Conservation (phyloP, 2,113 vertebrate species). For the Dromas ardeola region DNA sequence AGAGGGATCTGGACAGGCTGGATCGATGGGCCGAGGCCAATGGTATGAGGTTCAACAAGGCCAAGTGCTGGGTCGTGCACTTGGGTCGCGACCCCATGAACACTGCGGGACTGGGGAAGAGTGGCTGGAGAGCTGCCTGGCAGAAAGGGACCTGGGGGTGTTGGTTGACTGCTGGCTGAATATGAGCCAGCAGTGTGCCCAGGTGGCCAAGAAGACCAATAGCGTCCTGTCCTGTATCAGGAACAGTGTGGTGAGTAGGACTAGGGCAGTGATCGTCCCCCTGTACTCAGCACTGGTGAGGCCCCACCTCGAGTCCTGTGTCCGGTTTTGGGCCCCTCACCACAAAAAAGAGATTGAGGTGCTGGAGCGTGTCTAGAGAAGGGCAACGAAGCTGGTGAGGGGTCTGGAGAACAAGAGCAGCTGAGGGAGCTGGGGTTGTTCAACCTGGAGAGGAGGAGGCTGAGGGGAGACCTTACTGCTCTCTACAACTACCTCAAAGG, state of each 20-base stretch:
- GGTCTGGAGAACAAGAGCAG: background rate
- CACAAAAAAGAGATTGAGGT: background rate
- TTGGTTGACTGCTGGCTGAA: background rate
- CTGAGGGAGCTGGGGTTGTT: background rate
- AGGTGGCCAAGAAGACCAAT: background rate
- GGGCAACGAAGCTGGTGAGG: background rate
- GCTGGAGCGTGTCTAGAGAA: background rate
- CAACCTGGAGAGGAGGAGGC: background rate
- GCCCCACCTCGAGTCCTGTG: too few relatives aligned
- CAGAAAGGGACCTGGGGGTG: background rate
- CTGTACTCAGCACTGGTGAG: background rate
- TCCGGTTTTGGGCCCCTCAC: background rate
- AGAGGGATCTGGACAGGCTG: background rate
- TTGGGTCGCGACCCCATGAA: background rate
- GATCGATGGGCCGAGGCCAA: background rate
- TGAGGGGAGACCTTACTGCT: background rate
- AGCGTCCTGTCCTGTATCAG: background rate
- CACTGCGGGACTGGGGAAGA: background rate
- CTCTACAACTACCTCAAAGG: background rate
- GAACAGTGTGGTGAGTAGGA: background rate
- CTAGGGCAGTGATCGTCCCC: background rate
- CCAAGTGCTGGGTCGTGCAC: background rate
- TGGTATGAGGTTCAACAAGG: background rate
- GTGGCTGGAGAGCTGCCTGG: background rate
- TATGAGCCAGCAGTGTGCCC: background rate